phyloP scores from a whole-genome alignment of 2,797 vertebrate species.

The Hephaestus fuliginosus region DNA sequence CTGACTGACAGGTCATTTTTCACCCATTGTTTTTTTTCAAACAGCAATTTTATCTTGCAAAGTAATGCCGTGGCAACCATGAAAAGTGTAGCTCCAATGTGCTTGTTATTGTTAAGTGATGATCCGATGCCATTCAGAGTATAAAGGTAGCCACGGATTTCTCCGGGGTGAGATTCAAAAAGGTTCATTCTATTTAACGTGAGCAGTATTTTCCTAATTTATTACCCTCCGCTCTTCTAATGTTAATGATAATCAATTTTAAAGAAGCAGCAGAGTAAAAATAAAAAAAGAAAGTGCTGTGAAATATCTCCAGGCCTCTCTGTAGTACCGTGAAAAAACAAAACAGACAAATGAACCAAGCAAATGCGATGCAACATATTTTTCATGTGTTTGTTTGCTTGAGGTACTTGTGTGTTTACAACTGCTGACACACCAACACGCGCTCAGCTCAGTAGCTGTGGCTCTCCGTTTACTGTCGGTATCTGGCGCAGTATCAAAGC shows the following conservation, averaged over 20 bases:
- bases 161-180: constrained; percentile 31
- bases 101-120: constrained; percentile 73
- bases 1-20: constrained; percentile 78
- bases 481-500: constrained; percentile 83
- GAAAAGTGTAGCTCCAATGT: constrained; percentile 73
- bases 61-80: constrained; percentile 79
- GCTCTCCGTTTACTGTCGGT: constrained; percentile 62
- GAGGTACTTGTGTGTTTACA: constrained; percentile 59
- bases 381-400: constrained; percentile 61
- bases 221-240: constrained; percentile 28
- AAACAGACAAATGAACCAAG: constrained; percentile 35
- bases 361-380: constrained; percentile 19
- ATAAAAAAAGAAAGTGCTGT: constrained; percentile 13
- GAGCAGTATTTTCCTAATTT: constrained; percentile 32
- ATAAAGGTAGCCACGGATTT: constrained; percentile 59
- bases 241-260: constrained; percentile 7
- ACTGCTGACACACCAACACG: constrained; percentile 33
- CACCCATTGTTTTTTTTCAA: constrained; percentile 82
- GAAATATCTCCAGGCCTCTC: constrained; percentile 19
- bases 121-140: constrained; percentile 55
- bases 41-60: constrained; percentile 84
- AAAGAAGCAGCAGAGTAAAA: background rate
- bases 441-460: constrained; percentile 32
- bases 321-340: background rate
- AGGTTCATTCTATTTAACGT: constrained; percentile 41